Percentiles rank a stretch among this genome's conserved stretches.
These are phyloP conservation scores for Pachypeltis micranthus DNA, from an alignment of 1,140 invertebrate species.

Conservation along the genomic window DNA sequence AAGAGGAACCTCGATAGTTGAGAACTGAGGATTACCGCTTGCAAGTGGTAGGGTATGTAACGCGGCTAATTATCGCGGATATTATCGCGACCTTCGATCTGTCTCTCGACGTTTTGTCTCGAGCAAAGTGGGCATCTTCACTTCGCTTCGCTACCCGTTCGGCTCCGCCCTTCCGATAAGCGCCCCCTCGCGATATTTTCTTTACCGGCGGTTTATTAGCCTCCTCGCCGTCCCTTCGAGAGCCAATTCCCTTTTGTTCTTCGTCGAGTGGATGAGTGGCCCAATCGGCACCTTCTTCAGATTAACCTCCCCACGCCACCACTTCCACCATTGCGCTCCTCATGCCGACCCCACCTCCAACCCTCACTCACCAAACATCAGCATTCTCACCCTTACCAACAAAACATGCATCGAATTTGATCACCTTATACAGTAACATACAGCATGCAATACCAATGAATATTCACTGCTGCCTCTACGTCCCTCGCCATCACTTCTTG, in stretches of 20 bases:
- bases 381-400: no score
- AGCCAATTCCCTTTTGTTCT: not conserved
- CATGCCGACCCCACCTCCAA: no score
- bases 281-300: not conserved
- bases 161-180: not conserved
- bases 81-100: not conserved
- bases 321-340: no score
- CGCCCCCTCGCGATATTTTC: not conserved
- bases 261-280: not conserved
- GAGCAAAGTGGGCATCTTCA: not conserved
- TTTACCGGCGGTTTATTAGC: not conserved
- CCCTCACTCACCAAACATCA: no score
- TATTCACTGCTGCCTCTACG: no score
- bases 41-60: not conserved
- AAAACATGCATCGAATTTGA: no score
- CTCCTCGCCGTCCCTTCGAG: not conserved
- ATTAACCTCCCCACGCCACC: no score
- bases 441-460: no score
- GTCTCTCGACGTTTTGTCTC: not conserved
- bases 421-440: no score
- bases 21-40: no score
- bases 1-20: no score
- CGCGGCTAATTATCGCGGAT: not conserved
- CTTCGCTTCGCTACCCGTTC: not conserved
- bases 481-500: no score